phyloP scores from a whole-genome alignment of 2,113 vertebrate genomes.

The Spizaetus ornatus region DNA sequence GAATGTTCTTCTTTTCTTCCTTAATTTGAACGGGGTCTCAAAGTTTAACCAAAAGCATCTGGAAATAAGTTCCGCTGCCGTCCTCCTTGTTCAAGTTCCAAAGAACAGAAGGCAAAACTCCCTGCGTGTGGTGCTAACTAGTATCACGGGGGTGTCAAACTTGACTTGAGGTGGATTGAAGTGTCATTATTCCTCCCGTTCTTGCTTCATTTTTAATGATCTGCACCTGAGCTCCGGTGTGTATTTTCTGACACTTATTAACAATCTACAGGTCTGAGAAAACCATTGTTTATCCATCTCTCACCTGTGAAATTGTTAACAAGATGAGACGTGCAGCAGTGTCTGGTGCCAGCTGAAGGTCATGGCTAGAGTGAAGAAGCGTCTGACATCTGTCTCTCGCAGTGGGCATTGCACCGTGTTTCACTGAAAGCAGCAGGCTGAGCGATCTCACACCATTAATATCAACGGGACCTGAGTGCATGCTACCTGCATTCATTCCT shows the following conservation, averaged over 20 bases:
- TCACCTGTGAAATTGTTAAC: slow-evolving; percentile 61
- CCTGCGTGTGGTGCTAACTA: not conserved
- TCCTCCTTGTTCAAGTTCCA: not conserved
- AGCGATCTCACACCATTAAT: slow-evolving; percentile 42
- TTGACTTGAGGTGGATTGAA: slow-evolving; percentile 39
- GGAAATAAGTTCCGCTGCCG: slow-evolving; percentile 10
- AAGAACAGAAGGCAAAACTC: slow-evolving; percentile 1
- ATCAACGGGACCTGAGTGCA: slow-evolving; percentile 2
- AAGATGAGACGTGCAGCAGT: not conserved
- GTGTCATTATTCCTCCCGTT: slow-evolving; percentile 51
- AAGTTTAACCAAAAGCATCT: slow-evolving; percentile 28
- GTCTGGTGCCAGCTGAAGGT: slow-evolving; percentile 48
- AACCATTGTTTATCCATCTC: slow-evolving; percentile 48
- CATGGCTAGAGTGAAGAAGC: slow-evolving; percentile 17
- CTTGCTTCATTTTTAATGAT: slow-evolving; percentile 61
- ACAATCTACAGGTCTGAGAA: slow-evolving; percentile 17
- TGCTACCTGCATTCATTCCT: not conserved
- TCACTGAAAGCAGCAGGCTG: slow-evolving; percentile 38
- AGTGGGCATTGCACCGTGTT: not conserved
- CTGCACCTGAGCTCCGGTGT: slow-evolving; percentile 41
- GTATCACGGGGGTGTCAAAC: slow-evolving; percentile 11
- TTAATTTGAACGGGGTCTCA: not conserved
- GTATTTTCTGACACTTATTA: slow-evolving; percentile 62
- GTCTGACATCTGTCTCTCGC: slow-evolving; percentile 9
- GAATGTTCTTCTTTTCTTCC: not conserved